Evolutionary conservation across 2,113 vertebrate genomes (phyloP).

Genomic region (Hyperopisus bebe): DNA sequence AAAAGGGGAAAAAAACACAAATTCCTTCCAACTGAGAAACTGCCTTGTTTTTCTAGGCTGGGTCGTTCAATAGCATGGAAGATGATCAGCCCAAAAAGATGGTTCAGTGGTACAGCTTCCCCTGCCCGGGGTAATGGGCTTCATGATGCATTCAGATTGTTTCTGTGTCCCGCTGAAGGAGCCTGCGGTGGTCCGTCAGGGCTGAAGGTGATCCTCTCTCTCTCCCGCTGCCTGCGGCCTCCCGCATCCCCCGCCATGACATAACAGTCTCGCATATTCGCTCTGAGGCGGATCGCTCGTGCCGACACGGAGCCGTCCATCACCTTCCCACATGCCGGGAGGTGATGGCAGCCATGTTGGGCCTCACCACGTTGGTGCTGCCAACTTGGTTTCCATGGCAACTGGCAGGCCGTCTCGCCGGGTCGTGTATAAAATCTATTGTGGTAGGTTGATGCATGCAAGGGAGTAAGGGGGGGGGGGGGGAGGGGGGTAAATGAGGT

Average conservation of each 20-base stretch:
- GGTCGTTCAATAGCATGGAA: neutral
- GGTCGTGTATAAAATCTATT: slow-evolving; percentile 6
- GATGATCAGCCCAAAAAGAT: neutral
- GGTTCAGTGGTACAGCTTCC: neutral
- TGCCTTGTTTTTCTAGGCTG: neutral
- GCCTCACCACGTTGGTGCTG: neutral
- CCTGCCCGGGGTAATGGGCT: neutral
- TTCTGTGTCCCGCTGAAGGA: neutral
- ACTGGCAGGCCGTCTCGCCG: slow-evolving; percentile 26
- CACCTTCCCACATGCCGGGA: neutral
- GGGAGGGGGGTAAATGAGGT: neutral
- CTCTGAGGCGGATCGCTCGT: neutral
- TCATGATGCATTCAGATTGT: neutral
- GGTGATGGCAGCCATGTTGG: neutral
- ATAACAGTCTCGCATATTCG: neutral
- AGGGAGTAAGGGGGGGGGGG: neutral
- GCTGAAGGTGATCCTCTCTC: neutral
- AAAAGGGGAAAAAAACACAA: neutral
- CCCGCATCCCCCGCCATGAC: neutral
- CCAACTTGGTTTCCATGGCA: slow-evolving; percentile 37
- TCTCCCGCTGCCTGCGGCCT: neutral
- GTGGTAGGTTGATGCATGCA: neutral
- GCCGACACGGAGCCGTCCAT: neutral
- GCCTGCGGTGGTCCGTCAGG: neutral
- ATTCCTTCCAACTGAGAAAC: neutral